Evolutionary conservation across 2,797 vertebrate genomes (phyloP), one percentile per base, ranked within the genome.

Genomic region (Botia kubotai): DNA sequence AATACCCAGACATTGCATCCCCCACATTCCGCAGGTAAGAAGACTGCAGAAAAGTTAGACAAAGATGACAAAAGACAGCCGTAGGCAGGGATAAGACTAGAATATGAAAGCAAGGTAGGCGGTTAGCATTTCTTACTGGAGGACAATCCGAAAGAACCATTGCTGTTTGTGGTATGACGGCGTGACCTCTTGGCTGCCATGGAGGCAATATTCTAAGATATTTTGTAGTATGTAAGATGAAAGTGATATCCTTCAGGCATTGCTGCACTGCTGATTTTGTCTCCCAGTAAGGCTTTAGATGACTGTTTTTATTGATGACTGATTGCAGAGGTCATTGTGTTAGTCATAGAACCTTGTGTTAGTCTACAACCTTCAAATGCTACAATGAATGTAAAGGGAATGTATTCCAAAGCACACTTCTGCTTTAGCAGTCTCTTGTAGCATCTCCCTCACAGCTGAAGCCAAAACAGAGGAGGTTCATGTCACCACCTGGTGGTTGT

Each of bases 1-100:
- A 99, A 88, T 99, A 98, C 82, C 97, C 97, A 1, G 98, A 99
- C 73, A 99, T 99, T 1, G 97, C 98, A 12, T 99, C 98, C 0
- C 98, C 98, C 7, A 99, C 98, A 0, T 98, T 99, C 89, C 95
- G 98, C 93, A 98, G 98, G 98, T 73, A 73, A 66, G 29, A 23
- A 8, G 1, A 43, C 39, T 8, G 10, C 7, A 43, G 39, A 71
- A 17, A 71, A 48, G 29, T 29, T 29, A 63, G 68, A 71, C 67
- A 39, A 66, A 80, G 62, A 80, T 57, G 70, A 55, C 77, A 77
- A 60, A 72, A 63, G 33, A 29, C 26, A 72, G 75, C 46, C 65
- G 8, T 66, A 43, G 70, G 48, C 21, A 50, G 46, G 65, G 43
- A 72, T 79, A 36, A 65, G 46, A 72, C 8, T 79, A 66, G 70